Evolutionary conservation across 2,113 vertebrate species (phyloP), one percentile per base, ranked within the genome.

Genomic region (Orthonyx spaldingii): DNA sequence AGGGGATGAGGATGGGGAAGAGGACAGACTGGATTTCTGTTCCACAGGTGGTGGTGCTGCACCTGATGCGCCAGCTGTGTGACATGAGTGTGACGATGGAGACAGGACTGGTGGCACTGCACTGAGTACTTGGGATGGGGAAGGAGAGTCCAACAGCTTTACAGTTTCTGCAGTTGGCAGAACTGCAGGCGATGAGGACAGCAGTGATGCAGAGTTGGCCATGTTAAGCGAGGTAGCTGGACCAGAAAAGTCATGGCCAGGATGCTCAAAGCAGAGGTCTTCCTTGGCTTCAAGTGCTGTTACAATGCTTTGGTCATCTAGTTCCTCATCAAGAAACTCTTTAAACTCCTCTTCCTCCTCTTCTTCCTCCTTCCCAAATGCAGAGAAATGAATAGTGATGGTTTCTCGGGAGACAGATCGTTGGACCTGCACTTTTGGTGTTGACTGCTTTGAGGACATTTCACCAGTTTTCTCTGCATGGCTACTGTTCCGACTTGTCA

Each of bases 311-410:
- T 98, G 98, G 97, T 99, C 98, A 18, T 99, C 98, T 72, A 98
- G 96, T 79, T 97, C 96, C 89, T 98, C 98, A 49, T 84, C 87
- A 64, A 94, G 44, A 87, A 94, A 92, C 28, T 98, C 95, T 71
- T 96, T 97, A 53, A 99, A 98, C 95, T 99, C 98, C 94, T 99
- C 99, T 76, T 99, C 99, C 87, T 99, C 99, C 61, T 99, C 99
- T 79, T 99, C 99, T 95, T 99, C 99, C 96, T 99, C 99, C 97
- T 99, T 99, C 96, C 99, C 99, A 91, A 98, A 98, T 89, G 99
- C 99, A 63, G 99, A 99, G 98, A 99, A 99, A 98, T 99, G 99
- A 98, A 99, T 99, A 97, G 99, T 99, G 97, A 99, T 99, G 97
- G 98, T 99, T 97, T 99, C 99, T 96, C 98, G 98, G 80, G 99